A percentile compares a stretch with the other conserved stretches of the same genome.
phyloP scores from a whole-genome alignment of 2,797 vertebrate species.

The Sebastiscus albofasciatus region DNA sequence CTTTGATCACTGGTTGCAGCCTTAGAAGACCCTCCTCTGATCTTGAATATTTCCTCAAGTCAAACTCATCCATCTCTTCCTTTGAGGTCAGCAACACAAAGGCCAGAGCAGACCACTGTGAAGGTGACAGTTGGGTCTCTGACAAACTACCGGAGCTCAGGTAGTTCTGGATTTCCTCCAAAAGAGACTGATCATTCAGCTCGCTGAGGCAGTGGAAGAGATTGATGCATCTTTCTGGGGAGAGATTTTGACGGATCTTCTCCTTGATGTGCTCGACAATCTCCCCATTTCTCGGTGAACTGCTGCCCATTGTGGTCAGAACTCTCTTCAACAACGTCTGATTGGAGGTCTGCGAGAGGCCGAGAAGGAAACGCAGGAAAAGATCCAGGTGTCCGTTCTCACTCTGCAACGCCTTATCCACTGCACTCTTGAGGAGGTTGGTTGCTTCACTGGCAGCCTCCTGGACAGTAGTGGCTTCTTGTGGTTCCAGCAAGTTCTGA shows the following conservation, averaged over 20 bases:
- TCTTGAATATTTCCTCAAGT: constrained; percentile 40
- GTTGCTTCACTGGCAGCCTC: not conserved
- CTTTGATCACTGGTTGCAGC: constrained; percentile 37
- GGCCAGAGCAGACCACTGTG: constrained; percentile 47
- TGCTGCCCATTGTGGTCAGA: not conserved
- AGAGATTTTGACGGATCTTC: constrained; percentile 9
- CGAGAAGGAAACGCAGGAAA: constrained; percentile 51
- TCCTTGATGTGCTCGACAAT: constrained; percentile 26
- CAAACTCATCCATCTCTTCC: constrained; percentile 23
- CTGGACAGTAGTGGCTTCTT: not conserved
- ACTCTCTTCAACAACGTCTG: constrained; percentile 7
- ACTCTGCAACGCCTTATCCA: constrained; percentile 35
- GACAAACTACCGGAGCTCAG: not conserved
- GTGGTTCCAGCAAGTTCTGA: constrained; percentile 16
- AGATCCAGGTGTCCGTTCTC: constrained; percentile 40
- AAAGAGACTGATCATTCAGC: constrained; percentile 23
- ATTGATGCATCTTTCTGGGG: constrained; percentile 32
- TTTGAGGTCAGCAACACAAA: constrained; percentile 36
- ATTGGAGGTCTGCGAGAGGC: constrained; percentile 32
- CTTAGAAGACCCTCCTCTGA: constrained; percentile 37
- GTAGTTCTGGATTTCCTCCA: constrained; percentile 37
- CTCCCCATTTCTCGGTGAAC: not conserved
- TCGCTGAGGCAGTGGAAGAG: constrained; percentile 52
- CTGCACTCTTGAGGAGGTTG: constrained; percentile 18
- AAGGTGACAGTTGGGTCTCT: not conserved